These are phyloP conservation scores for Sciaenops ocellatus DNA, from an alignment of 2,797 vertebrate genomes.

Conservation along the genomic window DNA sequence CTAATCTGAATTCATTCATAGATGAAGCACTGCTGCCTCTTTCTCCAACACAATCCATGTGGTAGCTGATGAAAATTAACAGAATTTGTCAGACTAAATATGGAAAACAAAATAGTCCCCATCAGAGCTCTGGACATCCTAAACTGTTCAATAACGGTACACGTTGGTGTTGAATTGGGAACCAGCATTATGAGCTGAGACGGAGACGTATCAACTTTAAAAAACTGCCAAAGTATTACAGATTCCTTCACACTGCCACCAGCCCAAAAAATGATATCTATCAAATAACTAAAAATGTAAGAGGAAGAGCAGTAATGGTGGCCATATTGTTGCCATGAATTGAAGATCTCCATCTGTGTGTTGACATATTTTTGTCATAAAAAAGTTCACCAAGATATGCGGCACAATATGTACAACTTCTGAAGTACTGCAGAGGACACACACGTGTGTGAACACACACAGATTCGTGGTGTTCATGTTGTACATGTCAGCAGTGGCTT, in stretches of 20 bases:
- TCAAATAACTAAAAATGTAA: not conserved
- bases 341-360: not conserved
- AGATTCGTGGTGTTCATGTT: conserved; percentile 5
- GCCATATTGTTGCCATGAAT: not conserved
- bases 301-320: not conserved
- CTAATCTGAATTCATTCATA: conserved; percentile 13
- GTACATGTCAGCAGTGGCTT: conserved; percentile 44
- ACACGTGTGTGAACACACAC: not conserved
- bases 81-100: not conserved
- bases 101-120: not conserved
- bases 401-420: not conserved
- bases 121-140: not conserved
- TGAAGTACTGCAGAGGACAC: not conserved
- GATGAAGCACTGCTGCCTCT: not conserved
- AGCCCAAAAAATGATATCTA: not conserved
- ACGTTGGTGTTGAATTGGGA: not conserved
- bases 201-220: not conserved
- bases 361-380: conserved; percentile 17
- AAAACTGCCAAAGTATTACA: not conserved
- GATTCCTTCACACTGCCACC: not conserved
- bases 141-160: not conserved
- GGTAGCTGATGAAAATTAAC: not conserved
- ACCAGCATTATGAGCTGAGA: not conserved
- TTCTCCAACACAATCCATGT: not conserved
- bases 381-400: not conserved